Base-by-base conservation (phyloP, 2,113 vertebrate genomes). In the Pelmatolapia mariae region DNA sequence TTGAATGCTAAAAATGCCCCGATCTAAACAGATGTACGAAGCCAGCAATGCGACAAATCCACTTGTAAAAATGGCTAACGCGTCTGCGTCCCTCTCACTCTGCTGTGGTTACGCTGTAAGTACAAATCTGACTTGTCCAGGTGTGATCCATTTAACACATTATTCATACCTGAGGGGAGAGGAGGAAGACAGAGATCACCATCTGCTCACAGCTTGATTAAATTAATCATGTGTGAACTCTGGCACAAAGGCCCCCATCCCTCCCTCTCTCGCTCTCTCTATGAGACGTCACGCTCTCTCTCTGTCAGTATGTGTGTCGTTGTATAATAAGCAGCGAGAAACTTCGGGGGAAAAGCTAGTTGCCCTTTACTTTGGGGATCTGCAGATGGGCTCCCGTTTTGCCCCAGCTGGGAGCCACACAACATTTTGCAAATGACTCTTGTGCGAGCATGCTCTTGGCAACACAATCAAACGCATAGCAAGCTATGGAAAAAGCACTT, bases 151-250 rank as follows among this genome's bases (percentile, higher is more conserved):
- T 84, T 83, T 71, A 61, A 40, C 79, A 84, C 84, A 80, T 84
- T 43, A 80, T 71, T 84, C 86, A 45, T 29, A 83, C 61, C 76
- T 50, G 83, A 81, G 53, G 71, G 53, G 22, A 6, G 73, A 50
- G 36, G 50, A 73, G 52, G 31, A 47, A 66, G 66, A 52, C 29
- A 26, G n/a, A 81, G 63, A 87, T 81, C 66, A 38, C 83, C 89
- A 92, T 92, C 92, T 94, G 90, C 50, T 86, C 73, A 1, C 57
- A 36, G 83, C 71, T 85, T 84, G 82, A 91, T 92, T 82, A 84
- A 88, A 90, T 90, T 26, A 94, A 93, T 91, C 79, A 89, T 61
- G 73, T 87, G 76, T 68, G 86, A 87, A 87, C 80, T 66, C 59
- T n/a, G 18, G 24, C 57, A 43, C 11, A 76, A 50, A 50, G 24